phyloP scores from a whole-genome alignment of 2,797 vertebrate genomes.

The Nyctibius grandis region DNA sequence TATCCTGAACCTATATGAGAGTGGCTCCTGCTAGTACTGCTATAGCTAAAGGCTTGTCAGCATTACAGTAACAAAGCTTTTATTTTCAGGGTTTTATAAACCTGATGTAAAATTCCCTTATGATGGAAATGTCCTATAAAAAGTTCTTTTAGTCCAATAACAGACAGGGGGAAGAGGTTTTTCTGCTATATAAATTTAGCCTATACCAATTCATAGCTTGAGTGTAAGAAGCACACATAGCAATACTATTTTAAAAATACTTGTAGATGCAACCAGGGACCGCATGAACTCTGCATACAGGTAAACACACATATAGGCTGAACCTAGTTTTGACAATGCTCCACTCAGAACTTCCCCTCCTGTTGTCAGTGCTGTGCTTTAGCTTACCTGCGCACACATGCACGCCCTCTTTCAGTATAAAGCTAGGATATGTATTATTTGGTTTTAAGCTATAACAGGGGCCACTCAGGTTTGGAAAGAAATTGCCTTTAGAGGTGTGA shows the following conservation, averaged over 20 bases:
- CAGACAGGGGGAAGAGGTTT: not conserved
- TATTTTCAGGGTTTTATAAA: constrained; percentile 16
- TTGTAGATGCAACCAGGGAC: not conserved
- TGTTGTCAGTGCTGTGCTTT: not conserved
- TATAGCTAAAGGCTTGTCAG: not conserved
- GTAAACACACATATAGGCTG: not conserved
- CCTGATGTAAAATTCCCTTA: not conserved
- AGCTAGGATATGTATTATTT: not conserved
- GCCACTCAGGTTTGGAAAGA: not conserved
- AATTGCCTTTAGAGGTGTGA: not conserved
- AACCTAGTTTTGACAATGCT: not conserved
- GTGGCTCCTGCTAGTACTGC: not conserved
- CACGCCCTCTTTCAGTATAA: not conserved
- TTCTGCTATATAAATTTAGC: not conserved
- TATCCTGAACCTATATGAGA: not conserved
- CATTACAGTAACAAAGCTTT: not conserved
- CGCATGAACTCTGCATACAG: not conserved
- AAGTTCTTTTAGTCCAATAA: not conserved
- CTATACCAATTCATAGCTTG: not conserved
- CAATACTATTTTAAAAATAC: not conserved
- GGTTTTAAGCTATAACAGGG: not conserved
- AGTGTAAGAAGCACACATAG: not conserved
- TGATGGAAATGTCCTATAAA: not conserved
- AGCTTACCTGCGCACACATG: not conserved
- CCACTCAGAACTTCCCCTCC: not conserved